Conservation (phyloP, 2,113 vertebrate genomes). For the Lepisosteus osseus region DNA sequence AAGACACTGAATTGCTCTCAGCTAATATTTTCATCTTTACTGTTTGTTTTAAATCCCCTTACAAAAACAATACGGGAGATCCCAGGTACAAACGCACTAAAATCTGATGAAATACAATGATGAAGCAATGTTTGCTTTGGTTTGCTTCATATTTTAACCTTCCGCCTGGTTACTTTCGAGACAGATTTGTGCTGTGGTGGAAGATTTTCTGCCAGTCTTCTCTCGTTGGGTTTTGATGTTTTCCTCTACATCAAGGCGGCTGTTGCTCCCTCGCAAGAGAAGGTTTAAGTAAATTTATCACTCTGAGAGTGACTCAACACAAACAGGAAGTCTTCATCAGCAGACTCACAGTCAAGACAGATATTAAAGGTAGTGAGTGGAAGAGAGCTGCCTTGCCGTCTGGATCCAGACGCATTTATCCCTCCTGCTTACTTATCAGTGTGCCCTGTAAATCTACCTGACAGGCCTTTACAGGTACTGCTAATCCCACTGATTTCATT, state of each 20-base stretch:
- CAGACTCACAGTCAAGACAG: constrained; percentile 75
- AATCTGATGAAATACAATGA: background rate
- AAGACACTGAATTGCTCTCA: constrained; percentile 22
- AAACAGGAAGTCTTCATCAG: constrained; percentile 87
- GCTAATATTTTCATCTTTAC: constrained; percentile 11
- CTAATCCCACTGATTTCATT: constrained; percentile 66
- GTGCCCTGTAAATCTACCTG: constrained; percentile 60
- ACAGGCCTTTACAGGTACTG: constrained; percentile 68
- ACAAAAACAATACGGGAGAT: background rate
- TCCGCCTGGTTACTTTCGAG: constrained; percentile 56
- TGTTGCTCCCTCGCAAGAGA: constrained; percentile 74
- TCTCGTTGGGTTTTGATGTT: constrained; percentile 71
- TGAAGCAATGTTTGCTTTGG: constrained; percentile 23
- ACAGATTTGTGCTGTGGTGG: constrained; percentile 19
- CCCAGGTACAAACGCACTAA: background rate
- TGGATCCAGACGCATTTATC: constrained; percentile 49
- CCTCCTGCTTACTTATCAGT: constrained; percentile 52
- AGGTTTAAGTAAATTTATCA: constrained; percentile 80
- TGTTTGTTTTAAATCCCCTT: constrained; percentile 10
- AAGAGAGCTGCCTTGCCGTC: constrained; percentile 66
- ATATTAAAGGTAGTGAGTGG: constrained; percentile 83
- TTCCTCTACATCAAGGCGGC: constrained; percentile 70
- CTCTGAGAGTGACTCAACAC: constrained; percentile 81
- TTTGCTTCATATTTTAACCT: constrained; percentile 37
- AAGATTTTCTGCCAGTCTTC: constrained; percentile 31